Evolutionary conservation across 2,888 invertebrate genomes (phyloP).

Genomic region (Graphium colonna): DNA sequence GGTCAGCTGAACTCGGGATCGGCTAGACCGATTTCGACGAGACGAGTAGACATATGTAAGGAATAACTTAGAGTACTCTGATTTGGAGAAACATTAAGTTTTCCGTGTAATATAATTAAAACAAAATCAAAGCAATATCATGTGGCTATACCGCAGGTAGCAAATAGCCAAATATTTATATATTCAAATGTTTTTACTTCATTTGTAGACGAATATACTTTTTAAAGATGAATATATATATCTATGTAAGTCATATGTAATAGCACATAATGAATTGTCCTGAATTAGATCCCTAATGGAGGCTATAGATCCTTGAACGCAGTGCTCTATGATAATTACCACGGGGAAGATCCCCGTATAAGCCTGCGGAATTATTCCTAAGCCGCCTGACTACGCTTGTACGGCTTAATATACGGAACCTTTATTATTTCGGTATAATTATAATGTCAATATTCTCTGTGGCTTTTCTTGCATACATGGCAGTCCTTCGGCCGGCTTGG

Average conservation of each 20-base stretch:
- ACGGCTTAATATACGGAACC: not conserved
- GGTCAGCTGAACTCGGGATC: too few relatives aligned
- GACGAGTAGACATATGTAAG: too few relatives aligned
- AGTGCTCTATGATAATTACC: slow-evolving; percentile 13
- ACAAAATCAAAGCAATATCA: too few relatives aligned
- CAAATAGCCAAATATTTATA: too few relatives aligned
- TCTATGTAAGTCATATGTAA: too few relatives aligned
- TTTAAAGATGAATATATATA: too few relatives aligned
- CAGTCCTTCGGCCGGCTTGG: too few relatives aligned
- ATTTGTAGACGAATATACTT: too few relatives aligned
- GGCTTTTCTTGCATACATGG: not conserved
- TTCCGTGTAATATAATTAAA: not conserved
- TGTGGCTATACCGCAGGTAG: too few relatives aligned
- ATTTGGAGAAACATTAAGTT: not conserved
- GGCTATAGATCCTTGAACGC: not conserved
- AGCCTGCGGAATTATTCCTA: slow-evolving; percentile 14
- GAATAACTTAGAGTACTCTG: not conserved
- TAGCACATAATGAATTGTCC: not conserved
- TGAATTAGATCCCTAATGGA: slow-evolving; percentile 3
- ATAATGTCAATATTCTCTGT: not conserved
- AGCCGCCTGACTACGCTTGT: not conserved
- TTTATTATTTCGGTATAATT: not conserved
- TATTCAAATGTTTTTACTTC: too few relatives aligned
- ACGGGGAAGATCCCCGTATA: slow-evolving; percentile 10
- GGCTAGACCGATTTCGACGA: too few relatives aligned